phyloP scores from a whole-genome alignment of 2,888 invertebrate genomes.

The Hydriomena furcata region DNA sequence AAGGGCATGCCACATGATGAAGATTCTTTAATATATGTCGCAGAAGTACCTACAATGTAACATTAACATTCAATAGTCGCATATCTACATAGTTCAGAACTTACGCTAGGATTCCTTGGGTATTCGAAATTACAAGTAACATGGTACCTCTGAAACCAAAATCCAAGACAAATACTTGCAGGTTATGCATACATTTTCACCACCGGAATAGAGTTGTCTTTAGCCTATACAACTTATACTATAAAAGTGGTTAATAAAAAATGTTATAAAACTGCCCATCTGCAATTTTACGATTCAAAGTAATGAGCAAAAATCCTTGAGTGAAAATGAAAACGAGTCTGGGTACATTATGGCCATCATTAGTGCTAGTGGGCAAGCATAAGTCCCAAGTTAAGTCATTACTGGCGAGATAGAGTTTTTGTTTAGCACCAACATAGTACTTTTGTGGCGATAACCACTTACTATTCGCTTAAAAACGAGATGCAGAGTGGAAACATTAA shows the following conservation, averaged over 20 bases:
- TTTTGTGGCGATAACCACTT: conserved; percentile 22
- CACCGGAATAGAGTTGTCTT: too few relatives aligned
- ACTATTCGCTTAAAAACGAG: conserved; percentile 34
- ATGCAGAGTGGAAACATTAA: conserved; percentile 49
- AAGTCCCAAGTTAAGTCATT: conserved; percentile 28
- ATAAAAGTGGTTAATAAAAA: conserved; percentile 5
- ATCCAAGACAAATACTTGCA: too few relatives aligned
- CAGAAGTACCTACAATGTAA: too few relatives aligned
- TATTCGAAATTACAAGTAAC: too few relatives aligned
- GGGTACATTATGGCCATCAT: conserved; percentile 19
- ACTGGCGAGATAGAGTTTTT: conserved; percentile 27
- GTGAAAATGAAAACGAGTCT: conserved; percentile 26
- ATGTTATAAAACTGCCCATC: conserved; percentile 6
- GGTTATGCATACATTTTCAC: too few relatives aligned
- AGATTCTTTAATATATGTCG: too few relatives aligned
- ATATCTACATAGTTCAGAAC: too few relatives aligned
- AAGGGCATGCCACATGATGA: too few relatives aligned
- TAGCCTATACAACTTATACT: background rate
- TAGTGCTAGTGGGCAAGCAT: conserved; percentile 21
- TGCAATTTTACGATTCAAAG: conserved; percentile 13
- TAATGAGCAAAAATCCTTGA: conserved; percentile 20
- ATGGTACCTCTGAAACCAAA: too few relatives aligned
- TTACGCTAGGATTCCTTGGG: too few relatives aligned
- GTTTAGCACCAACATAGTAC: conserved; percentile 2
- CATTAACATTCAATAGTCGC: too few relatives aligned